Evolutionary conservation across 2,888 invertebrate species (phyloP).

Genomic region (Pilophorus perplexus): DNA sequence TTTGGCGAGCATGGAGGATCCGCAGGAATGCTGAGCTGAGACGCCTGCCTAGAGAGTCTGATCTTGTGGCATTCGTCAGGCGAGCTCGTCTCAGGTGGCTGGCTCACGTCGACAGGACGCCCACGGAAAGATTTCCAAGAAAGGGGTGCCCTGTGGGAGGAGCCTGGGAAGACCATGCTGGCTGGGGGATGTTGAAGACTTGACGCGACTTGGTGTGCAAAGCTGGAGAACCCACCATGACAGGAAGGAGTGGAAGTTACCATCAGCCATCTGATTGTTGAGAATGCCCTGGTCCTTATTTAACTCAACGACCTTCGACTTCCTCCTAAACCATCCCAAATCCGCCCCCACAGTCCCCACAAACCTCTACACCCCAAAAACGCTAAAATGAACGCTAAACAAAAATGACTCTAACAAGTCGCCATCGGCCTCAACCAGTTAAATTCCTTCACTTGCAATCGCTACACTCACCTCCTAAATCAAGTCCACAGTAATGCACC

Average conservation of each 20-base stretch:
- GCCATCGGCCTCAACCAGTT: too few species aligned
- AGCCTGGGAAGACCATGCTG: background rate
- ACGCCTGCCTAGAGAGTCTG: background rate
- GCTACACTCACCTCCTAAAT: too few species aligned
- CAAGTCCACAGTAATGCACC: slow-evolving; percentile 20
- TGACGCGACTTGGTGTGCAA: background rate
- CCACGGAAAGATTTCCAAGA: background rate
- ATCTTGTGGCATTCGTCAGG: background rate
- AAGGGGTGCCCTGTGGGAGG: background rate
- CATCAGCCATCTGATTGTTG: too few species aligned
- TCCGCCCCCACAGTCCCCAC: too few species aligned
- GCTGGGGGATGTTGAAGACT: background rate
- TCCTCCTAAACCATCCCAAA: too few species aligned
- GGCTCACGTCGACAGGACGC: background rate
- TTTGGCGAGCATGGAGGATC: slow-evolving; percentile 1
- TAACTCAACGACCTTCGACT: too few species aligned
- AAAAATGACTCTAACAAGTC: too few species aligned
- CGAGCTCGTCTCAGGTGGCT: background rate
- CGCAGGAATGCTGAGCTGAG: background rate
- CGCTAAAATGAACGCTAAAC: too few species aligned
- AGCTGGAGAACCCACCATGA: slow-evolving; percentile 48
- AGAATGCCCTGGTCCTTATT: too few species aligned
- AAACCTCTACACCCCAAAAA: too few species aligned
- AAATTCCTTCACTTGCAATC: too few species aligned
- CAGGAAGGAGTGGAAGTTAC: too few species aligned